Percentiles rank a stretch among this genome's conserved stretches.
phyloP scores from a whole-genome alignment of 30 jellyfish, hydroid and myxozoan species.

The Aurelia aurita region DNA sequence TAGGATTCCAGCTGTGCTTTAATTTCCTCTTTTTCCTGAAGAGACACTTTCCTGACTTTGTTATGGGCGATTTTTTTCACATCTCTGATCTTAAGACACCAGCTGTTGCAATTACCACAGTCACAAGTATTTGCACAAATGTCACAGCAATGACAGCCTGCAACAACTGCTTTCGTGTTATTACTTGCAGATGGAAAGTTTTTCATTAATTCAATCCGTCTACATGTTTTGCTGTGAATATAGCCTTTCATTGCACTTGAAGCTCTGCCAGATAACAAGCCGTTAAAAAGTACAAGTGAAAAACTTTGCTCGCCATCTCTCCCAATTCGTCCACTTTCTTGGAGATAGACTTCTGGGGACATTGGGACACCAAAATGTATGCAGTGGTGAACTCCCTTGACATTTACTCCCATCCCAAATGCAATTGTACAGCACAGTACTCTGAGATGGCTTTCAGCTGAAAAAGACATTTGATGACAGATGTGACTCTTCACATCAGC shows the following conservation, averaged over 20 bases:
- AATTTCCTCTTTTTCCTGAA: too few relatives aligned
- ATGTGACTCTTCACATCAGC: slow-evolving; percentile 7
- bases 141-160: too few relatives aligned
- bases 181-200: too few relatives aligned
- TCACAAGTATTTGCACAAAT: too few relatives aligned
- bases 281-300: not conserved
- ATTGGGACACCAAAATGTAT: slow-evolving; percentile 9
- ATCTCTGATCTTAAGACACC: too few relatives aligned
- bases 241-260: not conserved
- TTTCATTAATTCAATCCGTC: not conserved
- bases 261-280: not conserved
- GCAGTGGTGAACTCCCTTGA: not conserved
- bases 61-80: too few relatives aligned
- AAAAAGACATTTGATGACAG: not conserved
- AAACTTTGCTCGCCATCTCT: slow-evolving; percentile 8
- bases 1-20: too few relatives aligned
- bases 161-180: too few relatives aligned
- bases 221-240: not conserved
- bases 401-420: slow-evolving; percentile 19
- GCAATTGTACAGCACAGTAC: slow-evolving; percentile 15
- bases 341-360: not conserved
- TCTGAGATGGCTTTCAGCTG: not conserved
- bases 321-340: slow-evolving; percentile 24
- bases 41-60: too few relatives aligned
- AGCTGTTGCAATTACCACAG: too few relatives aligned